Evolutionary conservation across 2,888 invertebrate genomes (phyloP).

Genomic region (Epistrophella euchroma): DNA sequence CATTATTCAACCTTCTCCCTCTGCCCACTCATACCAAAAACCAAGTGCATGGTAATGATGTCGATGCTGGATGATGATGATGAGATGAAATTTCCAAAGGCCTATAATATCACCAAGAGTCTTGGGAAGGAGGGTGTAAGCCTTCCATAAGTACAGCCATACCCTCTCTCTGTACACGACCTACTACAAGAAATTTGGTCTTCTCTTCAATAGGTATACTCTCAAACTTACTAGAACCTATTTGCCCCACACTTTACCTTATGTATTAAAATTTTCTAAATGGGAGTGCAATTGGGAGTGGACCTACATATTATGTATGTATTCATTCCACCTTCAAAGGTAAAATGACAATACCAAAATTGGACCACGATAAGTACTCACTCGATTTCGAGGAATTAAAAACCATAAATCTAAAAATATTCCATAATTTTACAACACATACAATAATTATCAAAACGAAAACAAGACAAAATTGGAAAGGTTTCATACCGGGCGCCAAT

Average conservation of each 20-base stretch:
- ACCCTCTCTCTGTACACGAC: slow-evolving; percentile 47
- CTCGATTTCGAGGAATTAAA: slow-evolving; percentile 7
- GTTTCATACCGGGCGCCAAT: not conserved
- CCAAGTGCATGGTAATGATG: slow-evolving; percentile 56
- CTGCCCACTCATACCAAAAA: not conserved
- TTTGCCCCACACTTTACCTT: slow-evolving; percentile 22
- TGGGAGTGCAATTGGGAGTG: slow-evolving; percentile 2
- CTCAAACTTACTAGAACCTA: slow-evolving; percentile 1
- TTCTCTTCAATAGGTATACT: slow-evolving; percentile 4
- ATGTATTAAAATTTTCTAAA: slow-evolving; percentile 17
- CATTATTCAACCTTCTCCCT: not conserved
- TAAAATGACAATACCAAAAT: slow-evolving; percentile 38
- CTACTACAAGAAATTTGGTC: slow-evolving; percentile 59
- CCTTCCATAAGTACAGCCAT: slow-evolving; percentile 25
- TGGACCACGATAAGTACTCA: slow-evolving; percentile 36
- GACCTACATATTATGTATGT: not conserved
- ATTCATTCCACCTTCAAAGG: not conserved
- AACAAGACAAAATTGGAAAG: not conserved
- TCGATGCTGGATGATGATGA: slow-evolving; percentile 50
- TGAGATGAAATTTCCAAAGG: slow-evolving; percentile 72
- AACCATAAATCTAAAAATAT: not conserved
- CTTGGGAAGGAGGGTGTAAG: slow-evolving; percentile 25
- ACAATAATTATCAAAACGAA: not conserved
- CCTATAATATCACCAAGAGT: slow-evolving; percentile 57
- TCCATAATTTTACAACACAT: not conserved